phyloP scores from a whole-genome alignment of 2,888 invertebrate genomes.

The Pherbina coryleti region DNA sequence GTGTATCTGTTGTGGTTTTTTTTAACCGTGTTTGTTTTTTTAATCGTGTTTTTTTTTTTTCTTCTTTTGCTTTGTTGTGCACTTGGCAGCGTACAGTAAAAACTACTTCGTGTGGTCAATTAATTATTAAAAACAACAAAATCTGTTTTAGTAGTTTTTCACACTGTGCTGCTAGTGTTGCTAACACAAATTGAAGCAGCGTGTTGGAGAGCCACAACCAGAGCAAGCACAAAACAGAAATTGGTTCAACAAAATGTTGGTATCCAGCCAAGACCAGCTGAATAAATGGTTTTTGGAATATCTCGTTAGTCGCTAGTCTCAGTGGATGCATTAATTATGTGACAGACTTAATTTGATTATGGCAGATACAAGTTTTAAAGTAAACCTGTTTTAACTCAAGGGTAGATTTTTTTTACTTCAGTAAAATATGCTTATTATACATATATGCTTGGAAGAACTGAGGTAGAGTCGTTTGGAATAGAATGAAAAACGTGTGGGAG shows the following conservation, averaged over 20 bases:
- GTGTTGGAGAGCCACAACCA: no score
- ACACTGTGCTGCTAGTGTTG: neutral
- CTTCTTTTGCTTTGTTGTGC: neutral
- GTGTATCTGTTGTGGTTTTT: neutral
- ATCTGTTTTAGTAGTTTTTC: neutral
- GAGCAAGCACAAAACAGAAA: no score
- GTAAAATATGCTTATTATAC: no score
- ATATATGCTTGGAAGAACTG: no score
- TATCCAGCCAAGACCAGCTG: neutral
- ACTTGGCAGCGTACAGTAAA: neutral
- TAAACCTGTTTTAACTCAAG: neutral
- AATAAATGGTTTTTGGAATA: neutral
- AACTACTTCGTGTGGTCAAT: neutral
- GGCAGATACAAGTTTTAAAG: neutral
- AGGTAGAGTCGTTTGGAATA: no score
- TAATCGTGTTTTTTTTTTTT: neutral
- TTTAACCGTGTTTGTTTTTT: neutral
- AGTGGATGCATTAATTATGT: conserved; percentile 2
- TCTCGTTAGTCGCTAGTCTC: neutral
- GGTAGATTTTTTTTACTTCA: neutral
- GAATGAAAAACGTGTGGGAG: no score
- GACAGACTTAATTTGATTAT: conserved; percentile 10
- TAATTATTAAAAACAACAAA: conserved; percentile 2
- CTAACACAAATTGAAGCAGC: no score
- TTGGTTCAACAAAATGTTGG: neutral